A percentile compares a stretch with the other conserved stretches of the same genome.
Conservation (phyloP, 2,888 invertebrate species). For the Nineta flava region DNA sequence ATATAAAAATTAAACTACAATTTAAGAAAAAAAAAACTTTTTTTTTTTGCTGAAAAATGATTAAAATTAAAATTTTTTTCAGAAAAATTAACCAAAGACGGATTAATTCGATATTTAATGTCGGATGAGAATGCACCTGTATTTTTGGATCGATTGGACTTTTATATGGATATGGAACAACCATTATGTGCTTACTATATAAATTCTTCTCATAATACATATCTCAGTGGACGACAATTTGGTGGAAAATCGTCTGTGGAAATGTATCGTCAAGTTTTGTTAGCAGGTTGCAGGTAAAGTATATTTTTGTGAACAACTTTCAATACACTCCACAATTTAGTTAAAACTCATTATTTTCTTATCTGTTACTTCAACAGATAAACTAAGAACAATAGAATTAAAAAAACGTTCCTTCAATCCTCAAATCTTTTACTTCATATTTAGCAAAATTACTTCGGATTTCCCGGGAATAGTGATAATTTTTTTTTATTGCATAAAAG, state of each 20-base stretch:
- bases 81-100: slow-evolving; percentile 84
- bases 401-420: too few species aligned
- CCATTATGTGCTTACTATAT: slow-evolving; percentile 97
- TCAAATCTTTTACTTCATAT: too few species aligned
- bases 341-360: too few species aligned
- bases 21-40: too few species aligned
- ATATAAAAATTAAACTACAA: too few species aligned
- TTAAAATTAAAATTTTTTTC: too few species aligned
- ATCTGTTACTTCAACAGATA: too few species aligned
- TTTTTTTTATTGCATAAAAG: too few species aligned
- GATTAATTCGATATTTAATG: slow-evolving; percentile 95
- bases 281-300: slow-evolving; percentile 85
- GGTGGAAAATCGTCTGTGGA: slow-evolving; percentile 97
- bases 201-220: slow-evolving; percentile 95
- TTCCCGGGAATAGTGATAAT: too few species aligned
- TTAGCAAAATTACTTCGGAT: too few species aligned
- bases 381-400: too few species aligned
- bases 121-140: slow-evolving; percentile 99
- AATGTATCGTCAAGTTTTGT: slow-evolving; percentile 93
- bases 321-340: too few species aligned
- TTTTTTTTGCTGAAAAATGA: slow-evolving; percentile 1
- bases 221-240: slow-evolving; percentile 87
- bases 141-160: slow-evolving; percentile 92
- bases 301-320: neutral
- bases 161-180: slow-evolving; percentile 98